Conservation (phyloP, 2,113 vertebrate species). For the human (Homo sapiens) region GRCh38 chr15:47644501-47645000, state of each 20-base stretch:
- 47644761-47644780: not conserved
- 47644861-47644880: not conserved
- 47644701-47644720: not conserved
- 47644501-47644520: not conserved
- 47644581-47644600: not conserved
- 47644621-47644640: not conserved
- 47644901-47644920: not conserved
- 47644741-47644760: no score
- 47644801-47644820: not conserved
- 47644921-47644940: not conserved
- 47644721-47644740: not conserved
- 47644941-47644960: conserved; percentile 39
- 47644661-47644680: not conserved
- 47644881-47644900: not conserved
- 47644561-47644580: not conserved
- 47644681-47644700: not conserved
- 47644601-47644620: no score
- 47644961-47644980: not conserved
- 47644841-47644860: not conserved
- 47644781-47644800: not conserved
- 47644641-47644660: not conserved
- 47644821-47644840: not conserved
- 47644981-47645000: conserved; percentile 38
- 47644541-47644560: no score
- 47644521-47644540: not conserved